phyloP scores from a whole-genome alignment of 2,888 invertebrate genomes.

The Drosophila ustulata region DNA sequence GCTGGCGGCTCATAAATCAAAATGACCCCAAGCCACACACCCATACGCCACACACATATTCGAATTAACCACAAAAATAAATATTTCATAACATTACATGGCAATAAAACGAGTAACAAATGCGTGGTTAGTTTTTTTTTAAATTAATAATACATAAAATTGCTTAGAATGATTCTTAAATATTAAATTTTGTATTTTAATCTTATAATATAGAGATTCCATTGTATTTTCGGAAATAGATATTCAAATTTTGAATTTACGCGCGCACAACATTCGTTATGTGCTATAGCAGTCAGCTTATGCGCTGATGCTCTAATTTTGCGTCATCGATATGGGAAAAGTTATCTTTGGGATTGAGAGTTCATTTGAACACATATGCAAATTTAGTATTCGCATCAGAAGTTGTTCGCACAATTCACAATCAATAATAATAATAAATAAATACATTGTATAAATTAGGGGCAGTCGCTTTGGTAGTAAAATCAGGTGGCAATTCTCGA shows the following conservation, averaged over 20 bases:
- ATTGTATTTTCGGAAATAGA: not conserved
- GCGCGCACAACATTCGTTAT: not conserved
- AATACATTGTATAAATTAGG: too few species aligned
- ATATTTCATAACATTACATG: slow-evolving; percentile 9
- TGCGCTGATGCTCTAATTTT: not conserved
- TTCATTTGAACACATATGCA: not conserved
- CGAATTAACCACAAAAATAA: not conserved
- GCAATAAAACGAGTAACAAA: not conserved
- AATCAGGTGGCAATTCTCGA: too few species aligned
- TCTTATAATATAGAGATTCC: not conserved
- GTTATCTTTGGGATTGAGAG: slow-evolving; percentile 17
- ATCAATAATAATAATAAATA: too few species aligned
- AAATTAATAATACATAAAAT: not conserved
- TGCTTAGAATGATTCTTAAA: not conserved
- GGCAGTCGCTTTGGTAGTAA: too few species aligned
- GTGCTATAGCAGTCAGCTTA: slow-evolving; percentile 30
- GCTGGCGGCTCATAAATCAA: slow-evolving; percentile 63
- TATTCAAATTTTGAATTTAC: slow-evolving; percentile 18
- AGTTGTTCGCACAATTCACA: too few species aligned
- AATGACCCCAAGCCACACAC: slow-evolving; percentile 41
- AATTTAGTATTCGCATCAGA: too few species aligned
- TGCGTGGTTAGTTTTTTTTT: not conserved
- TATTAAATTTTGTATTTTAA: not conserved
- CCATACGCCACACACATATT: slow-evolving; percentile 2
- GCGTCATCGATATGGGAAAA: slow-evolving; percentile 21